Base-by-base conservation (phyloP, 2,888 invertebrate species). In the Drosophila mercatorum region DNA sequence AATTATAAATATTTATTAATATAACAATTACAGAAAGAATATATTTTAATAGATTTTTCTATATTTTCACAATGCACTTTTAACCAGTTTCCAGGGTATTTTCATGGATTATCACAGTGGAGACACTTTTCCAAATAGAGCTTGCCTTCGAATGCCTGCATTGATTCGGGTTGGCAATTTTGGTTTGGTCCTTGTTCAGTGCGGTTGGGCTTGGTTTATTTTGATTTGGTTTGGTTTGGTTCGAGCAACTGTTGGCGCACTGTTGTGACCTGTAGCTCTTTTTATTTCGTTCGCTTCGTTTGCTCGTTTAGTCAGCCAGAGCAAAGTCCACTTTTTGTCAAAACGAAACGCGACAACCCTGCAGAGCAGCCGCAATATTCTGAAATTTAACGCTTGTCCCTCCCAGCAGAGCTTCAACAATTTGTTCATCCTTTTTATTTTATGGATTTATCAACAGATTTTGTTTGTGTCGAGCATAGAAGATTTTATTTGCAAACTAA, bases 81-180 rank as follows among this genome's bases (percentile, higher is more conserved):
- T 5, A 28, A 5, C 5, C 28, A 5, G 4, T 28, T 28, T 5
- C 3, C 26, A 61, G 61, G 44, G 64, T 70, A 76, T 74, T 49
- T 17, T 3, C 10, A 7, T 26, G n/a, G 53, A 49, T 40, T 41
- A 44, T 46, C 28, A 61, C 10, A 10, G 8, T 26, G 22, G 1
- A 7, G 22, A 2, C 38, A 22, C n/a, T 34, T 60, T 67, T 41
- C 26, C 17, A 51, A 68, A 59, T 51, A 43, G 51, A 46, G 12
- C 8, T 67, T 72, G 76, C 69, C 76, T 59, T 76, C 78, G 36
- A 11, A 12, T 76, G 82, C 59, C 71, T 69, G 61, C 75, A 74
- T 80, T 87, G 80, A 76, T 82, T 84, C 87, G 80, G 80, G 66
- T 80, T 75, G 68, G 82, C 73, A 75, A 66, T 69, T 78, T 55